Base-by-base conservation (phyloP, 2,888 invertebrate species). In the Sarcophaga caerulescens region DNA sequence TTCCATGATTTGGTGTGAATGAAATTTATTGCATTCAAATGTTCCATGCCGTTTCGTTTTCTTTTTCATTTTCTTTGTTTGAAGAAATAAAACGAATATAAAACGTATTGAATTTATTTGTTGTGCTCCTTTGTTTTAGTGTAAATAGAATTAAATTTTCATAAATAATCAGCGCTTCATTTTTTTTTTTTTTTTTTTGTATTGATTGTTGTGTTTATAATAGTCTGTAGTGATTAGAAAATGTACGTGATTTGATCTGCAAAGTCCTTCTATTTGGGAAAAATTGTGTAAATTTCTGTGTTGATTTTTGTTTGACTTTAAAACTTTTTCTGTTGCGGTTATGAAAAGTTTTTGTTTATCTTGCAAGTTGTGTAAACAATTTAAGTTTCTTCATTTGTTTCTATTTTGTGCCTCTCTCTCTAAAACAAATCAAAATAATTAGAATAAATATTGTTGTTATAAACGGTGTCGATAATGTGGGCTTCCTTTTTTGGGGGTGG, bases 1-100 rank as follows among this genome's bases (percentile, higher is more conserved):
- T 77, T 69, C 17, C 12, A 4, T 69, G 10, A 69, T 69, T 44
- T 77, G 77, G 69, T 77, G 77, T 62, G 68, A 77, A 77, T 60
- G 68, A 69, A 77, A 69, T 77, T 69, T 77, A 77, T 77, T 71
- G 35, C 59, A 71, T 19, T 70, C 6, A 6, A 14, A 23, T 44
- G 47, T 21, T 65, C 17, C 47, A 19, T 57, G 19, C 21, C 17
- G 17, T 52, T 70, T 52, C 21, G 23, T 69, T 25, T 25, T 35
- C 35, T 35, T 35, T 52, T 70, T 35, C 35, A 1, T 35, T 35
- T 35, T 35, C 35, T 35, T 35, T 35, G 35, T 10, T 8, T 35
- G 8, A 35, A 35, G 35, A 35, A 10, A 35, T 35, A 35, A 35
- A 35, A 35, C 35, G 52, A 5, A 17, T 5, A 0, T 14, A 52